Evolutionary conservation across 2,888 invertebrate genomes (phyloP).

Genomic region (Andrena trimmerana): DNA sequence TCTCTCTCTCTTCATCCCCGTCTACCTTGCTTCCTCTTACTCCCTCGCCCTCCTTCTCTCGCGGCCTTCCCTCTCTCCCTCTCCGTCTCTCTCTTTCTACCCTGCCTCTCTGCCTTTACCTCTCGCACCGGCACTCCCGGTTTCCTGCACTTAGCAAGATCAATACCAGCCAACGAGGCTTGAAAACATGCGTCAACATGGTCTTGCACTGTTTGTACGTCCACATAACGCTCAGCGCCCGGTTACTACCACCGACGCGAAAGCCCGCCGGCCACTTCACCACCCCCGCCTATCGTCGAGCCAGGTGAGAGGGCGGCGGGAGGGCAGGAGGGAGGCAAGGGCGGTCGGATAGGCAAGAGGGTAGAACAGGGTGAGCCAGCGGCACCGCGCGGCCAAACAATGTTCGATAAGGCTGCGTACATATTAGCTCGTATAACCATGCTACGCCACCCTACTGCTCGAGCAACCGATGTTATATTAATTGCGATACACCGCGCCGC

Average conservation of each 20-base stretch:
- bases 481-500: slow-evolving; percentile 44
- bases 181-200: slow-evolving; percentile 88
- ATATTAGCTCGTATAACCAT: slow-evolving; percentile 80
- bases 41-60: slow-evolving; percentile 40
- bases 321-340: slow-evolving; percentile 56
- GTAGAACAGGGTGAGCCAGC: slow-evolving; percentile 56
- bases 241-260: slow-evolving; percentile 70
- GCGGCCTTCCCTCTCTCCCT: slow-evolving; percentile 24
- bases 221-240: slow-evolving; percentile 84
- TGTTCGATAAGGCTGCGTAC: slow-evolving; percentile 84
- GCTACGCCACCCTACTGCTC: slow-evolving; percentile 68
- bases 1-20: slow-evolving; percentile 31
- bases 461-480: slow-evolving; percentile 73
- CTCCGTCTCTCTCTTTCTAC: slow-evolving; percentile 58
- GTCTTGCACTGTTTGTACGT: slow-evolving; percentile 86
- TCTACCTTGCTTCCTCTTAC: slow-evolving; percentile 32
- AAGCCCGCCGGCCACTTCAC: slow-evolving; percentile 73
- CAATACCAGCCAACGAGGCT: slow-evolving; percentile 88
- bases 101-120: slow-evolving; percentile 72
- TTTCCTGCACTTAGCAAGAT: slow-evolving; percentile 86
- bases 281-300: slow-evolving; percentile 64
- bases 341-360: slow-evolving; percentile 60
- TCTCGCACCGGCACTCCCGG: slow-evolving; percentile 79
- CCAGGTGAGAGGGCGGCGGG: slow-evolving; percentile 51
- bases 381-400: slow-evolving; percentile 80